These are phyloP conservation scores for Rugalucina vietnamica DNA, from an alignment of 2,888 invertebrate genomes.

Conservation along the genomic window DNA sequence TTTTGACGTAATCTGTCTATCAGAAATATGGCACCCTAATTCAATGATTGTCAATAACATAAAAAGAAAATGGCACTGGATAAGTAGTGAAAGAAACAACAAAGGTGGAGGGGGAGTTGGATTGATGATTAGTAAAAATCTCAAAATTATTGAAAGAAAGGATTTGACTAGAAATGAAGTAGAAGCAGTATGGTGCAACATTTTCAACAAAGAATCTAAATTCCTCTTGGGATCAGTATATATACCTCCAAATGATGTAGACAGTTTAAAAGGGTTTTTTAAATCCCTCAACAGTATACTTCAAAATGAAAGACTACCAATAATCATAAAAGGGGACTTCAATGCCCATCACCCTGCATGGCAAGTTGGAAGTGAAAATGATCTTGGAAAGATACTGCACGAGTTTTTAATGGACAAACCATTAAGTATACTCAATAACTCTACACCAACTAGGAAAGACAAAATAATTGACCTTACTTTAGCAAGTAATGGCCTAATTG, in stretches of 20 bases:
- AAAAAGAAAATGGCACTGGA: conserved; percentile 26
- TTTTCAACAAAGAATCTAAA: neutral
- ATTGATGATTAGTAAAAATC: conserved; percentile 2
- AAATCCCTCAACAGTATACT: neutral
- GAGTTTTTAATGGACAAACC: neutral
- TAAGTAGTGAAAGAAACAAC: neutral
- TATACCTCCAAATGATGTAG: neutral
- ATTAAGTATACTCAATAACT: neutral
- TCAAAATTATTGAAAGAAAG: conserved; percentile 19
- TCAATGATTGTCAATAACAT: neutral
- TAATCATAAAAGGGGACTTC: conserved; percentile 15
- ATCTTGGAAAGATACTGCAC: neutral
- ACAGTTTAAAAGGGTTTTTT: neutral
- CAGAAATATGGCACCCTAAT: conserved; percentile 28
- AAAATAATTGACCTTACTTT: conserved; percentile 13
- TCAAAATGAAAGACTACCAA: neutral
- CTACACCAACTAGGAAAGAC: conserved; percentile 1
- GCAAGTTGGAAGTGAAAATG: neutral
- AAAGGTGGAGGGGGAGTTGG: conserved; percentile 12
- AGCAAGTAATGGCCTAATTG: neutral
- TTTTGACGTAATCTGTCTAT: neutral
- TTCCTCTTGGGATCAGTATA: neutral
- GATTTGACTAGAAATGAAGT: neutral
- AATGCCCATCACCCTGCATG: conserved; percentile 21
- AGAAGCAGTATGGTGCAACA: conserved; percentile 31